Conservation (phyloP, 1,140 invertebrate species). For the Olivierus martensii region DNA sequence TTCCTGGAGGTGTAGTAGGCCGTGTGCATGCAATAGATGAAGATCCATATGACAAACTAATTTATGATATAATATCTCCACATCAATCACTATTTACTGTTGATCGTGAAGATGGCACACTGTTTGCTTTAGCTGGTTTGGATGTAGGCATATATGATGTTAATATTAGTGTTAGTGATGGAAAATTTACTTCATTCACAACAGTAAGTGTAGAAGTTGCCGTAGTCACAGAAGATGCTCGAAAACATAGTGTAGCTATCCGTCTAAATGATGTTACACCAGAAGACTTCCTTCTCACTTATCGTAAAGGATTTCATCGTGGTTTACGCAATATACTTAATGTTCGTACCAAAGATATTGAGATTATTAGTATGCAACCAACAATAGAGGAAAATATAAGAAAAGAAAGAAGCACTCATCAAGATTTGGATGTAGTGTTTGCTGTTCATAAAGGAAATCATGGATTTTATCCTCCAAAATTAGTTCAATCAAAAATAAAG, state of each 20-base stretch:
- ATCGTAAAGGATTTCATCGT: constrained; percentile 65
- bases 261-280: constrained; percentile 54
- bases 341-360: constrained; percentile 30
- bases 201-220: constrained; percentile 38
- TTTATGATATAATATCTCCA: constrained; percentile 46
- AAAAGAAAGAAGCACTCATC: constrained; percentile 5
- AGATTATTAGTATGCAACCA: constrained; percentile 56
- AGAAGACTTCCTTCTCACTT: constrained; percentile 68
- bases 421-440: constrained; percentile 73
- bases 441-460: constrained; percentile 49
- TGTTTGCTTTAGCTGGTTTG: constrained; percentile 66
- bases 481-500: constrained; percentile 47
- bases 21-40: constrained; percentile 74
- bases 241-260: constrained; percentile 68
- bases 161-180: constrained; percentile 56
- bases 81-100: constrained; percentile 59
- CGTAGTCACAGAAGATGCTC: constrained; percentile 68
- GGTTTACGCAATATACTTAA: constrained; percentile 47
- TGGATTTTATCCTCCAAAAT: constrained; percentile 42
- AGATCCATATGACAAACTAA: constrained; percentile 78
- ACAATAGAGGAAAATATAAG: constrained; percentile 30
- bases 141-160: constrained; percentile 77
- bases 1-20: constrained; percentile 77
- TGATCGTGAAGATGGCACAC: constrained; percentile 56
- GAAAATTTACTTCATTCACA: constrained; percentile 35